Conservation (phyloP, 2,113 vertebrate species). For the Serilophus lunatus region DNA sequence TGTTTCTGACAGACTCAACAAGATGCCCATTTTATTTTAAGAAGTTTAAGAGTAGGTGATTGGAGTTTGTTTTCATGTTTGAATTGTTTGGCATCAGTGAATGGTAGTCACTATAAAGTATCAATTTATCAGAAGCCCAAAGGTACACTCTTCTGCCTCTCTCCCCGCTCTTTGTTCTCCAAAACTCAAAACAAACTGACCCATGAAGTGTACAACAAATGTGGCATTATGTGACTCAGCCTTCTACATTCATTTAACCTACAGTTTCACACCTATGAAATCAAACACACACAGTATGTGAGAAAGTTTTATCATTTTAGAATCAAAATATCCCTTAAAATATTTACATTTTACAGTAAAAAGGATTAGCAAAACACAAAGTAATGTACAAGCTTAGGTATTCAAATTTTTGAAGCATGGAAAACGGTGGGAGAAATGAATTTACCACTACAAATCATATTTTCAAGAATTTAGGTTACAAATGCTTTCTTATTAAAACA, state of each 20-base stretch:
- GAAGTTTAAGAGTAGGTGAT: neutral
- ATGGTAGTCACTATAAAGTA: neutral
- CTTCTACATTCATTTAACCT: constrained; percentile 19
- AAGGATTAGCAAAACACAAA: constrained; percentile 86
- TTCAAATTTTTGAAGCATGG: constrained; percentile 81
- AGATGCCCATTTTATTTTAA: neutral
- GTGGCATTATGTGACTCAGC: constrained; percentile 2
- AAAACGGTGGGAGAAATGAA: constrained; percentile 67
- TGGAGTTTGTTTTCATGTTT: neutral
- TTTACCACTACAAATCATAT: constrained; percentile 70
- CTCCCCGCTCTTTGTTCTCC: neutral
- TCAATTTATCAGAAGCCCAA: neutral
- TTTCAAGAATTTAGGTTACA: constrained; percentile 59
- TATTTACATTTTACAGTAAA: constrained; percentile 90
- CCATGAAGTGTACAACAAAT: neutral
- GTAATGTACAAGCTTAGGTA: constrained; percentile 85
- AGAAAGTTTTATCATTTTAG: constrained; percentile 83
- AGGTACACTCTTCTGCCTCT: neutral
- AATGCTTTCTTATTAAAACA: constrained; percentile 62
- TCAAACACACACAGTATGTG: constrained; percentile 79
- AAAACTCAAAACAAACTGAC: neutral
- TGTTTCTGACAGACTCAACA: neutral
- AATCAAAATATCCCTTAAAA: constrained; percentile 90
- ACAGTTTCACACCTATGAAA: constrained; percentile 65
- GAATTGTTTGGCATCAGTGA: neutral